Base-by-base conservation (phyloP, 2,113 vertebrate species). In the Xenopus borealis region DNA sequence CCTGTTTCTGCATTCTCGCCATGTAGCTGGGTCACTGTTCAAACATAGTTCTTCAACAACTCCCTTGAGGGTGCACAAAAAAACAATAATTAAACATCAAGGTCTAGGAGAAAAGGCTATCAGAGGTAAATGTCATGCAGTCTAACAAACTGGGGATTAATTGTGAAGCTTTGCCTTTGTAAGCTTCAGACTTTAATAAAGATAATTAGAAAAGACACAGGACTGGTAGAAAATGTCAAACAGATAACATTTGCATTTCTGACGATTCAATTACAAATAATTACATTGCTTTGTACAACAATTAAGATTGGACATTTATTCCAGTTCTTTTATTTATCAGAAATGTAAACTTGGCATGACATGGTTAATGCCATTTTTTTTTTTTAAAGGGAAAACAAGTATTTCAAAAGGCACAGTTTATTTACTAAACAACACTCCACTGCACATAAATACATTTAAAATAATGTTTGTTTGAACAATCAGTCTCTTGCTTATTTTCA, bases 21-120 rank as follows among this genome's bases (percentile, higher is more conserved):
- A 19, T 45, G 74, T 57, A 17, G 59, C 59, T 7, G 67, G 74
- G 74, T 77, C 74, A 70, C 67, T 23, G 66, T 64, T 69, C 59
- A 76, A 62, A 69, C 27, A 47, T 46, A 63, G 85, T 92, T 92
- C 94, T 86, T 94, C 95, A 86, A 93, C 93, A 89, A 95, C 94
- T 92, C 95, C 95, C 96, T 98, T 59, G 79, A 80, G 71, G 50
- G 23, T 9, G 45, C 50, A 72, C n/a, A 53, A 81, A 86, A n/a
- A 70, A 62, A 79, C 40, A 79, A 86, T 79, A 86, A 85, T 88
- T 86, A 87, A 80, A 88, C 72, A 85, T 83, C 84, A 88, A 84
- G 78, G 80, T 85, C 78, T 79, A 72, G 45, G 33, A 79, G 53
- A 75, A 82, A 85, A 86, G 83, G 79, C 78, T 80, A 86, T 77